Evolutionary conservation across 2,113 vertebrate genomes (phyloP).

Genomic region (Cyanoderma ruficeps): DNA sequence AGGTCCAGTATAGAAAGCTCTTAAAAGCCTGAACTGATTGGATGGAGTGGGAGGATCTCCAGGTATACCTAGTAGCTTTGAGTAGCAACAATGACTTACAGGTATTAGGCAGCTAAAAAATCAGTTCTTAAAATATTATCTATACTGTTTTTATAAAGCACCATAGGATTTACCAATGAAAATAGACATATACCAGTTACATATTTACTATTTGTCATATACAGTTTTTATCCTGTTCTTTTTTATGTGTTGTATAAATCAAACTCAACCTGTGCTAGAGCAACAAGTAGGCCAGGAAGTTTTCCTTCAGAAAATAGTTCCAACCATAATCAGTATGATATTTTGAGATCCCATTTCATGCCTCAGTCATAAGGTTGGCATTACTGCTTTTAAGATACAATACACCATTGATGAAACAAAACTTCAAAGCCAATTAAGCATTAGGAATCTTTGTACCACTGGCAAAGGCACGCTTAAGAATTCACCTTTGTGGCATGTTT

Average conservation of each 20-base stretch:
- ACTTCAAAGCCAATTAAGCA: conserved; percentile 75
- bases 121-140: not conserved
- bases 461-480: conserved; percentile 72
- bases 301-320: conserved; percentile 39
- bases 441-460: conserved; percentile 71
- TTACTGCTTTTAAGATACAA: conserved; percentile 71
- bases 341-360: conserved; percentile 43
- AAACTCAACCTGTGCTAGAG: conserved; percentile 3
- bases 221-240: not conserved
- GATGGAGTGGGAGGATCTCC: not conserved
- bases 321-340: conserved; percentile 15
- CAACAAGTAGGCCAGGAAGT: conserved; percentile 26
- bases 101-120: not conserved
- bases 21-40: not conserved
- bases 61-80: not conserved
- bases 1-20: not conserved
- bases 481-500: conserved; percentile 65
- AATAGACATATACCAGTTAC: not conserved
- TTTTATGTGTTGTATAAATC: conserved; percentile 17
- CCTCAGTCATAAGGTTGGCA: conserved; percentile 66
- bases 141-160: not conserved
- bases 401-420: conserved; percentile 73
- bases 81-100: not conserved
- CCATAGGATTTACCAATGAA: not conserved
- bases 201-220: not conserved